These are phyloP conservation scores for Zootermopsis nevadensis DNA, from an alignment of 2,888 invertebrate genomes.

Conservation along the genomic window DNA sequence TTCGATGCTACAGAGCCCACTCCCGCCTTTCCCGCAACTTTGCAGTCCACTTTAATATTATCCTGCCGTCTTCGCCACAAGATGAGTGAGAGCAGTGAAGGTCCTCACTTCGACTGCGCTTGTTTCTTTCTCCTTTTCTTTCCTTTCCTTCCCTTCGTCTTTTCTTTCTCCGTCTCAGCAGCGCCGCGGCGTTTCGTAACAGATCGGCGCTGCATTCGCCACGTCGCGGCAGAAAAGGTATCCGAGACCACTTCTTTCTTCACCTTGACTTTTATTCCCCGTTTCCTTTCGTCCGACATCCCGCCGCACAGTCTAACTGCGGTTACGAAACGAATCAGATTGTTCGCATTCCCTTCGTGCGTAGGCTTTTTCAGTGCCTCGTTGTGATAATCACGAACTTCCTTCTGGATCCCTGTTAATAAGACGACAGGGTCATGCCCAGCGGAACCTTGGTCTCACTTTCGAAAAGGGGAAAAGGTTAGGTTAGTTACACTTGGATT, in stretches of 20 bases:
- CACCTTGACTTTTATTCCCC: not conserved
- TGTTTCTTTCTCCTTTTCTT: too few species aligned
- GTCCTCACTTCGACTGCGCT: too few species aligned
- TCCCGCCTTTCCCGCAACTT: too few species aligned
- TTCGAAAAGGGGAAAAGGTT: constrained; percentile 20
- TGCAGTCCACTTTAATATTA: too few species aligned
- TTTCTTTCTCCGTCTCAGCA: too few species aligned
- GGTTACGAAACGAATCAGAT: not conserved
- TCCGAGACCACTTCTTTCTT: not conserved
- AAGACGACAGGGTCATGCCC: constrained; percentile 24
- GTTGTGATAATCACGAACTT: not conserved
- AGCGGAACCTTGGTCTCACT: constrained; percentile 30
- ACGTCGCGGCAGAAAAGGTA: not conserved
- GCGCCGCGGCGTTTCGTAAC: too few species aligned
- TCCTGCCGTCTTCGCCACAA: too few species aligned
- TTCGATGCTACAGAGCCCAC: too few species aligned
- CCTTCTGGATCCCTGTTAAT: not conserved
- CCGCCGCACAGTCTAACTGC: not conserved
- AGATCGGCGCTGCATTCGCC: not conserved
- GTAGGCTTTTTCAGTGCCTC: not conserved
- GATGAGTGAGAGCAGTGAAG: too few species aligned
- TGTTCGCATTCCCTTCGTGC: not conserved
- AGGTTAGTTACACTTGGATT: not conserved
- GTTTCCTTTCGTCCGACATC: not conserved
- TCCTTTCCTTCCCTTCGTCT: too few species aligned